Evolutionary conservation across 2,888 invertebrate genomes (phyloP).

Genomic region (Ichneumoninae sp.): DNA sequence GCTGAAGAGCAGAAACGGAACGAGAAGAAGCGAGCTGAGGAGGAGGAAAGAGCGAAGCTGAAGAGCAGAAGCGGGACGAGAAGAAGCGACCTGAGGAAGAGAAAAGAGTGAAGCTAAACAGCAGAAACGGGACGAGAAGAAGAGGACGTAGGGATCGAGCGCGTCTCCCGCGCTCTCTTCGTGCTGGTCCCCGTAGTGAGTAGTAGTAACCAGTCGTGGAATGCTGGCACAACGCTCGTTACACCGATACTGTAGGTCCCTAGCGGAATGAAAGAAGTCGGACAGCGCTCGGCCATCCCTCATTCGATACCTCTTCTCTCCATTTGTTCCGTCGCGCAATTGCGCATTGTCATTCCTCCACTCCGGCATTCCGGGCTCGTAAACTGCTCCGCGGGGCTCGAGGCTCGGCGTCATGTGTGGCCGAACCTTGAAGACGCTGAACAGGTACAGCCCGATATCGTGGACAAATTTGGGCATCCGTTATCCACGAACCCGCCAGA

Average conservation of each 20-base stretch:
- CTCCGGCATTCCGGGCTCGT: constrained; percentile 23
- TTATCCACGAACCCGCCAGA: background rate
- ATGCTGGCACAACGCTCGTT: constrained; percentile 64
- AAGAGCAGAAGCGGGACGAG: background rate
- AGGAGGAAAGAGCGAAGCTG: too few species aligned
- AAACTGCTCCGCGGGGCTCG: background rate
- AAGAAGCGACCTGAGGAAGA: constrained; percentile 23
- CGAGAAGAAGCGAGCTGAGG: too few species aligned
- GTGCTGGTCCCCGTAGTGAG: constrained; percentile 54
- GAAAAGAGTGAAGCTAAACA: constrained; percentile 9
- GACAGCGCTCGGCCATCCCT: constrained; percentile 39
- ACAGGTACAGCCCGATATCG: background rate
- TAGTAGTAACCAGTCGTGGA: constrained; percentile 74
- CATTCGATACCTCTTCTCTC: constrained; percentile 17
- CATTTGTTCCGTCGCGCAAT: constrained; percentile 50
- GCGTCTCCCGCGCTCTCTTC: constrained; percentile 6
- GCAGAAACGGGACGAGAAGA: constrained; percentile 20
- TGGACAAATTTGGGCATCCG: background rate
- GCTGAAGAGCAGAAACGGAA: too few species aligned
- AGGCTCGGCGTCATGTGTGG: background rate
- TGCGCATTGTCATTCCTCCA: constrained; percentile 33
- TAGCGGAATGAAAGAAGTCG: constrained; percentile 47
- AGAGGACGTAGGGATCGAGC: constrained; percentile 16
- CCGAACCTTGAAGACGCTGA: background rate
- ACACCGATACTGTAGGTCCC: constrained; percentile 25